Conservation (phyloP, 2,113 vertebrate species). For the Reinhardtius hippoglossoides region DNA sequence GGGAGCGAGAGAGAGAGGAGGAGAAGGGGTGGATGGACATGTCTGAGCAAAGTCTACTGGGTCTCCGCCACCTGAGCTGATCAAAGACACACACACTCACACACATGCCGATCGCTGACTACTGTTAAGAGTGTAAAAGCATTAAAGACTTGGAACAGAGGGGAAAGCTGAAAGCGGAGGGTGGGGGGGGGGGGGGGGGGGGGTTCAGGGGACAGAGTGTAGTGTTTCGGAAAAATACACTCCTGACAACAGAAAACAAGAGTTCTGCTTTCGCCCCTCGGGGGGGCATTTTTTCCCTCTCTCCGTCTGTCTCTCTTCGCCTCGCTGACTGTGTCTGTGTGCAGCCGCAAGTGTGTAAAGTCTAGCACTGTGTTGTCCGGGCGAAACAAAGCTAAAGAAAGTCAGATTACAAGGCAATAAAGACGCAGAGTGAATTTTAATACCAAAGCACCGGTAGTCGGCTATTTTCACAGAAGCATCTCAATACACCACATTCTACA, state of each 20-base stretch:
- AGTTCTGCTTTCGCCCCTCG: conserved; percentile 50
- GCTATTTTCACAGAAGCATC: neutral
- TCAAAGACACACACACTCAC: conserved; percentile 62
- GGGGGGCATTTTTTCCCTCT: conserved; percentile 11
- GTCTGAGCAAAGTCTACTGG: conserved; percentile 67
- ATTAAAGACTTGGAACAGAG: conserved; percentile 45
- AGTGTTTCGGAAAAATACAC: conserved; percentile 20
- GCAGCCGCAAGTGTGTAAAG: conserved; percentile 18
- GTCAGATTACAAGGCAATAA: conserved; percentile 38
- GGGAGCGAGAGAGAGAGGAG: conserved; percentile 3
- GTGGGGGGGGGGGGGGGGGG: too few species aligned
- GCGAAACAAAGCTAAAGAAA: neutral
- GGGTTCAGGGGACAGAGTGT: conserved; percentile 2
- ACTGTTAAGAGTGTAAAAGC: conserved; percentile 47
- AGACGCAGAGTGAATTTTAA: conserved; percentile 36
- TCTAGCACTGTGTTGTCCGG: conserved; percentile 25
- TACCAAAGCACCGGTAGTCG: neutral
- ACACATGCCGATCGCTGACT: conserved; percentile 39
- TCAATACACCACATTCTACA: conserved; percentile 11
- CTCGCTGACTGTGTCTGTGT: conserved; percentile 7
- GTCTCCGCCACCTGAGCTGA: conserved; percentile 62
- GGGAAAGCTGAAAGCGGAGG: neutral
- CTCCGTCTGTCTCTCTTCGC: neutral
- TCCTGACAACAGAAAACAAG: conserved; percentile 31
- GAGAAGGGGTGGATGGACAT: conserved; percentile 44